Base-by-base conservation (phyloP, 2,888 invertebrate species). In the Dione vanillae region DNA sequence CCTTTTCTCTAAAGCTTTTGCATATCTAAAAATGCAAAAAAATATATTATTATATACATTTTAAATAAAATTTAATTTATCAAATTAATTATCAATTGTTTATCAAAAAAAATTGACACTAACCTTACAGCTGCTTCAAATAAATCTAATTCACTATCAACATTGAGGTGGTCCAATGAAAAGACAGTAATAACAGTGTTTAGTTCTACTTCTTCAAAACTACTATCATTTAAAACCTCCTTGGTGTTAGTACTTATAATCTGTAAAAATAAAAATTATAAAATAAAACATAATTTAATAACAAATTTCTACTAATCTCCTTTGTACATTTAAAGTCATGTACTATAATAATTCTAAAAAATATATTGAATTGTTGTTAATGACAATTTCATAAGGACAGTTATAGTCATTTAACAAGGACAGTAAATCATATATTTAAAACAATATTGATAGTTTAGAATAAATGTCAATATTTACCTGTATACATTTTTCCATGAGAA, bases 401-500 rank as follows among this genome's bases (percentile, higher is more conserved):
- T n/a, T n/a, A n/a, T n/a, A n/a, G n/a, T n/a, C n/a, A n/a, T n/a
- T n/a, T n/a, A n/a, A n/a, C n/a, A n/a, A n/a, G n/a, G n/a, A n/a
- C n/a, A n/a, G n/a, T n/a, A n/a, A n/a, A n/a, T n/a, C n/a, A 27
- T 5, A 27, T 27, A 27, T 27, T 27, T 27, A 27, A 3, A 3
- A 27, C 2, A 27, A 27, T 27, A 27, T 27, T 27, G 27, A 27
- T 27, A 27, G 2, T 27, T 27, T 27, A n/a, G n/a, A n/a, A 35
- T 20, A 52, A 27, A 49, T 49, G 16, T 52, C 27, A 52, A 52
- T 11, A 56, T 16, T 6, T 82, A 96, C 96, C 93, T 95, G 95
- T 83, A 97, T 93, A 85, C 97, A 97, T 84, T 96, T 96, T 43
- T 96, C 96, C 95, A 97, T 96, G 0, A 97, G 89, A 2, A 95